These are phyloP conservation scores for Stegana nigrithorax DNA, from an alignment of 2,888 invertebrate species.

Conservation along the genomic window DNA sequence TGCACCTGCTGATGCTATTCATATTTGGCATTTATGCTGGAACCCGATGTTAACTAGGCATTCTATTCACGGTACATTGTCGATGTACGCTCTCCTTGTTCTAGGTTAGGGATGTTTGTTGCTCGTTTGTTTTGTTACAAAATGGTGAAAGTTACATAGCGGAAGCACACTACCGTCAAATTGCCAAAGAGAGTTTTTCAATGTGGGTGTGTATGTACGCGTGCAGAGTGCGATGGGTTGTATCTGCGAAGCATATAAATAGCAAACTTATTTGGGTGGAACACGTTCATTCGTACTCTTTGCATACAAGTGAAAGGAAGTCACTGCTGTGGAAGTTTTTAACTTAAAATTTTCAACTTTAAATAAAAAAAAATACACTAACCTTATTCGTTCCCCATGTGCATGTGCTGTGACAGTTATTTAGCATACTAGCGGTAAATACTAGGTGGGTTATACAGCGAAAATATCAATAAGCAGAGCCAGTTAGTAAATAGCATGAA, in stretches of 20 bases:
- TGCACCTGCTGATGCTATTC: too few relatives aligned
- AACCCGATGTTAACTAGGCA: neutral
- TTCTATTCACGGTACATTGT: neutral
- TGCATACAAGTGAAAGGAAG: conserved; percentile 27
- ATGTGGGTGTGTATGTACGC: too few relatives aligned
- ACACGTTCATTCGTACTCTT: conserved; percentile 32
- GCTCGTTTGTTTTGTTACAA: too few relatives aligned
- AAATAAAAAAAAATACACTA: neutral
- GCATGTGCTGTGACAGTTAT: neutral
- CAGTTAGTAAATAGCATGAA: conserved; percentile 36
- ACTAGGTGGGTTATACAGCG: neutral
- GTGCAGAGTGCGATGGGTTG: too few relatives aligned
- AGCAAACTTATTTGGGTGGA: conserved; percentile 35
- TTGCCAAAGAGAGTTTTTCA: too few relatives aligned
- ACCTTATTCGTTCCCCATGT: neutral
- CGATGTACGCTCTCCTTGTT: neutral
- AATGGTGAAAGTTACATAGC: too few relatives aligned
- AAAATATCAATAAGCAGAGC: neutral
- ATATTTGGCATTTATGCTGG: too few relatives aligned
- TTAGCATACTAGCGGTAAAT: too few relatives aligned
- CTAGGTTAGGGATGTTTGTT: too few relatives aligned
- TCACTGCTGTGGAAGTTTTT: conserved; percentile 13
- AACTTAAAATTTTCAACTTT: conserved; percentile 6
- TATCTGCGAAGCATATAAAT: conserved; percentile 52
- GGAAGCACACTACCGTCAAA: too few relatives aligned